Evolutionary conservation across 2,113 vertebrate species (phyloP).

Genomic region (Sapayoa aenigma): DNA sequence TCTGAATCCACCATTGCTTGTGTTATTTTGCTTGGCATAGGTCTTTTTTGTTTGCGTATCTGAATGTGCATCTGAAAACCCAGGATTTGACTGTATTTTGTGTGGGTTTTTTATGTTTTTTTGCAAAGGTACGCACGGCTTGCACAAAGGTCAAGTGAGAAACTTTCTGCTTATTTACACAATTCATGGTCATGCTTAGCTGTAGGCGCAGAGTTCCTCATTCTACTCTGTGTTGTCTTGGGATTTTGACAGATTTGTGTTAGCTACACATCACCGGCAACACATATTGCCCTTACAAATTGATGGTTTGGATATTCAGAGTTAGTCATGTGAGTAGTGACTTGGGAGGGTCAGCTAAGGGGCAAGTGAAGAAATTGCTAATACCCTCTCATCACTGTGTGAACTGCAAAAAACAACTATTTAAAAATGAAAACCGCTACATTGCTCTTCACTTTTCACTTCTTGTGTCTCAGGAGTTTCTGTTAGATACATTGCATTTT

Average conservation of each 20-base stretch:
- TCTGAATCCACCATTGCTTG: fast-evolving
- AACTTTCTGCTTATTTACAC: neutral
- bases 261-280: neutral
- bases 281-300: constrained; percentile 62
- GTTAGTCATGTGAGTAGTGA: constrained; percentile 72
- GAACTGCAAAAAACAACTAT: neutral
- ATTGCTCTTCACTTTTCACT: fast-evolving
- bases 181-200: neutral
- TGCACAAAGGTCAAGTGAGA: neutral
- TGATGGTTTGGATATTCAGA: constrained; percentile 69
- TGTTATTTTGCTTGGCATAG: neutral
- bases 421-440: neutral
- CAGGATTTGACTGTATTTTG: neutral
- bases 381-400: neutral
- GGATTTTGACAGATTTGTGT: constrained; percentile 54
- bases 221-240: constrained; percentile 12
- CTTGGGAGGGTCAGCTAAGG: constrained; percentile 26
- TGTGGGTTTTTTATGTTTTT: neutral
- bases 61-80: neutral
- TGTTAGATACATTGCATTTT: neutral
- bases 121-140: neutral
- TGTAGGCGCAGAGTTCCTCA: neutral
- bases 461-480: neutral
- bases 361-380: neutral
- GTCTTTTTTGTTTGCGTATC: neutral